A percentile compares a stretch with the other conserved stretches of the same genome.
phyloP scores from a whole-genome alignment of 2,797 vertebrate genomes.

The Danio choprae region DNA sequence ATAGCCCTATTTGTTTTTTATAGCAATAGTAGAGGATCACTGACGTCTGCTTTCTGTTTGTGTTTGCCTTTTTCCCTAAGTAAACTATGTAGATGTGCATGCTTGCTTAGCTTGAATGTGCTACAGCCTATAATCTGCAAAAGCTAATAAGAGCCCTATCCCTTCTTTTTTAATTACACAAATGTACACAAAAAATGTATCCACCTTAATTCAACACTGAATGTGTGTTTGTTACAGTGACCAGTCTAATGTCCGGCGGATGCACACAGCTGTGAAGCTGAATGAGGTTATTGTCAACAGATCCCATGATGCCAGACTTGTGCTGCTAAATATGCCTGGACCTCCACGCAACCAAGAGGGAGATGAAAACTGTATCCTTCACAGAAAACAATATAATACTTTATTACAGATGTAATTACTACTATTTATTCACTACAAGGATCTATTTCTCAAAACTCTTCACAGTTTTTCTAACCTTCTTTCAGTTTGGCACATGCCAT shows the following conservation, averaged over 20 bases:
- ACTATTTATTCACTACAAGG: neutral
- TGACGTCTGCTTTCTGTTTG: neutral
- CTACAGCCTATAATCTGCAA: neutral
- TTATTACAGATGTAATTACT: neutral
- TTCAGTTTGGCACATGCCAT: no score
- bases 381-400: neutral
- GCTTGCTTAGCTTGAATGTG: neutral
- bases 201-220: neutral
- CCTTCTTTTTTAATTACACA: neutral
- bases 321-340: conserved; percentile 99
- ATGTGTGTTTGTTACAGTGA: conserved; percentile 76
- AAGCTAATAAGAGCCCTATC: neutral
- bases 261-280: conserved; percentile 98
- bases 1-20: neutral
- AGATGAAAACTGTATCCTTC: conserved; percentile 98
- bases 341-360: conserved; percentile 92
- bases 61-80: conserved; percentile 62
- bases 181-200: neutral
- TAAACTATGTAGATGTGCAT: conserved; percentile 43
- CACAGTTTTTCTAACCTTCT: neutral
- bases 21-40: neutral
- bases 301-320: conserved; percentile 93
- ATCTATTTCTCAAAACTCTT: neutral
- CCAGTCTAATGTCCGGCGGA: conserved; percentile 94
- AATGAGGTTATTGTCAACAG: conserved; percentile 97